Percentiles rank a stretch among this genome's conserved stretches.
phyloP scores from a whole-genome alignment of 1,140 invertebrate genomes.

The Thaumetopoea pityocampa region DNA sequence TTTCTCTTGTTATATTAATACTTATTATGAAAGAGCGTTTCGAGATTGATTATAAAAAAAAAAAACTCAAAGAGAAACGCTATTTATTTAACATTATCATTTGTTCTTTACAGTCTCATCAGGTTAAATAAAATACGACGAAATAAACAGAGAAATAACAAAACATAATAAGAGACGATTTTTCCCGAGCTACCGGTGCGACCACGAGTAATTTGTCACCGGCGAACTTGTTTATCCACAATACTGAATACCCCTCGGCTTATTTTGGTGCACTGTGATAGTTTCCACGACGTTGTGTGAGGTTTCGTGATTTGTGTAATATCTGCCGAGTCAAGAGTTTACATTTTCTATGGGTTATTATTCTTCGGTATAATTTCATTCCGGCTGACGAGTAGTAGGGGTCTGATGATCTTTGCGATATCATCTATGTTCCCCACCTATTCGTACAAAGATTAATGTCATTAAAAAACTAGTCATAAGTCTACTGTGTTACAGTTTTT shows the following conservation, averaged over 20 bases:
- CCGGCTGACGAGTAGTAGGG: not conserved
- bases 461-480: too few species aligned
- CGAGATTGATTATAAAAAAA: too few species aligned
- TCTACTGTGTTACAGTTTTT: too few species aligned
- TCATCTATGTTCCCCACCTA: not conserved
- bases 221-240: conserved; percentile 45
- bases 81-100: too few species aligned
- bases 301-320: conserved; percentile 52
- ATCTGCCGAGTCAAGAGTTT: conserved; percentile 22
- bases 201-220: conserved; percentile 40
- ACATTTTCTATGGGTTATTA: conserved; percentile 5
- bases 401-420: not conserved
- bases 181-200: not conserved
- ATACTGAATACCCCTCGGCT: conserved; percentile 51
- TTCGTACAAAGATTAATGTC: too few species aligned
- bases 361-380: not conserved
- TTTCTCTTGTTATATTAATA: too few species aligned
- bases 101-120: too few species aligned
- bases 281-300: conserved; percentile 34
- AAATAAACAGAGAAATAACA: not conserved
- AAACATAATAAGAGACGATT: not conserved
- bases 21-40: too few species aligned
- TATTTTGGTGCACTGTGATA: conserved; percentile 38
- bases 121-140: too few species aligned
- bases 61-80: too few species aligned